Evolutionary conservation across 2,888 invertebrate species (phyloP).

Genomic region (Melipona beecheii): DNA sequence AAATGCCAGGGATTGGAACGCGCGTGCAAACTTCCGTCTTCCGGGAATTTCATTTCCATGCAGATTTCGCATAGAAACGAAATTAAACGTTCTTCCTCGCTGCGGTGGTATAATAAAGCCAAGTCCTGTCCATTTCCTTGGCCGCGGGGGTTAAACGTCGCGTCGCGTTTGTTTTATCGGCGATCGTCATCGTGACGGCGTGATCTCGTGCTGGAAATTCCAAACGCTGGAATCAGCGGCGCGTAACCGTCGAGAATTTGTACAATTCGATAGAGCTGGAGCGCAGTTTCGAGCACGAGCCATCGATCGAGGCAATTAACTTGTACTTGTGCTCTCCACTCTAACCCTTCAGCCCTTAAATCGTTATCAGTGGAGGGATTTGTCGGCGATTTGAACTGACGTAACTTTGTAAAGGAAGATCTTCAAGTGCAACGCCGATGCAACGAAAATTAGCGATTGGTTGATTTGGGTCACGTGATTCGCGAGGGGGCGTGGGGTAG

Average conservation of each 20-base stretch:
- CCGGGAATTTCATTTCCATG: conserved; percentile 52
- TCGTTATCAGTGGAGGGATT: not conserved
- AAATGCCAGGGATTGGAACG: conserved; percentile 16
- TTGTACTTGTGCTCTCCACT: not conserved
- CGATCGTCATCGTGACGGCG: not conserved
- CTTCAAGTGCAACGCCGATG: no score
- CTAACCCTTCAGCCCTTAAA: not conserved
- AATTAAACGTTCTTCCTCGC: conserved; percentile 42
- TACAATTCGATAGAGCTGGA: not conserved
- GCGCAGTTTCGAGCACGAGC: not conserved
- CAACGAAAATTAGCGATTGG: no score
- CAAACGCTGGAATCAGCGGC: not conserved
- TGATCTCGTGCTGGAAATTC: not conserved
- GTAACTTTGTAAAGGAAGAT: no score
- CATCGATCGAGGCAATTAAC: not conserved
- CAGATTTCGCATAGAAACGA: conserved; percentile 21
- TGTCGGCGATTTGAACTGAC: no score
- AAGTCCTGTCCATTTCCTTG: not conserved
- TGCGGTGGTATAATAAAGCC: conserved; percentile 6
- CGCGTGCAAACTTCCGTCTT: conserved; percentile 27
- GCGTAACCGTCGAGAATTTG: not conserved
- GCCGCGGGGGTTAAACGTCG: not conserved
- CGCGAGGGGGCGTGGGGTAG: no score
- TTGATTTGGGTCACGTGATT: no score
- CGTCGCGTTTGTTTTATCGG: not conserved